Conservation (phyloP, 1,140 invertebrate species). For the Pogonomyrmex californicus region DNA sequence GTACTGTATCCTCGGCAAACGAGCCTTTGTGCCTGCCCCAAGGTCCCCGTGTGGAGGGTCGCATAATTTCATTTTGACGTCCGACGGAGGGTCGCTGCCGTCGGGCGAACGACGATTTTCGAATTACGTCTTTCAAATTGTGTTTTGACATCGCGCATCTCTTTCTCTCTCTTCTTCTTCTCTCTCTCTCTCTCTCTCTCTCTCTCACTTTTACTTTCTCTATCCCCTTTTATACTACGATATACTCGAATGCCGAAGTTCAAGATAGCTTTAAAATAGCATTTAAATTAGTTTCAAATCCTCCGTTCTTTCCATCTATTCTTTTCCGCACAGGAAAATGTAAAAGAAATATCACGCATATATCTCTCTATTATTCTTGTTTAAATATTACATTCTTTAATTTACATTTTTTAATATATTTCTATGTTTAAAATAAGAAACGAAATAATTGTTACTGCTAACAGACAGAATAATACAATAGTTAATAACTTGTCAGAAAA, state of each 20-base stretch:
- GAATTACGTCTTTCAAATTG: constrained; percentile 87
- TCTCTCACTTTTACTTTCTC: constrained; percentile 12
- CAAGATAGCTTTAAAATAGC: constrained; percentile 62
- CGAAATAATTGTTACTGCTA: no score
- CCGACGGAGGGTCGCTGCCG: constrained; percentile 86
- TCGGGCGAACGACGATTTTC: constrained; percentile 85
- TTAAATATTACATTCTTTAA: background rate
- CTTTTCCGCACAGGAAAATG: background rate
- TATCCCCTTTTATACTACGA: background rate
- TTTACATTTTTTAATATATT: background rate
- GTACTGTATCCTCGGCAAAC: constrained; percentile 83
- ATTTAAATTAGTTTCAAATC: constrained; percentile 54
- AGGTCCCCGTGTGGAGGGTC: constrained; percentile 81
- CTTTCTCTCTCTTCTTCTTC: background rate
- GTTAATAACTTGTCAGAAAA: background rate
- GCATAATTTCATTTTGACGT: constrained; percentile 87
- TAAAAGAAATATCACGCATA: constrained; percentile 22
- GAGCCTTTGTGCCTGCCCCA: constrained; percentile 84
- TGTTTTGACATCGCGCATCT: constrained; percentile 78
- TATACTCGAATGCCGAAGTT: constrained; percentile 37
- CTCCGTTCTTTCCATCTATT: background rate
- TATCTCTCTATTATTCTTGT: background rate
- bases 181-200: background rate
- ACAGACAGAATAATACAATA: no score
- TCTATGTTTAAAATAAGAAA: no score